These are phyloP conservation scores for Torymus tubicola DNA, from an alignment of 2,888 invertebrate species.

Conservation along the genomic window DNA sequence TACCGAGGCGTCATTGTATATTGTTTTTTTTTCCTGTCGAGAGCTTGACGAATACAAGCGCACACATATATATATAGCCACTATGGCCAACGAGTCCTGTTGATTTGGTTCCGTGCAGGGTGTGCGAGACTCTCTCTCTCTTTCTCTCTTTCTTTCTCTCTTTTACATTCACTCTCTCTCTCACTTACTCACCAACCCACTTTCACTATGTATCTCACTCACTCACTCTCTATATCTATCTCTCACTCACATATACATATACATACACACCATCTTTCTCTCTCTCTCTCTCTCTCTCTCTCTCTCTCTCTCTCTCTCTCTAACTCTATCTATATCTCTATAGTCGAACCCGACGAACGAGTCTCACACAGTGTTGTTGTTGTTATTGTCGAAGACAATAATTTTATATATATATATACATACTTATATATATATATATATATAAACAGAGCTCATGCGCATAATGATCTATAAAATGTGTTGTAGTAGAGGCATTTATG, in stretches of 20 bases:
- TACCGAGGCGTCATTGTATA: conserved; percentile 17
- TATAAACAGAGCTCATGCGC: conserved; percentile 35
- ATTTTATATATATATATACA: no score
- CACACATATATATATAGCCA: conserved; percentile 29
- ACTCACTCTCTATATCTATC: conserved; percentile 1
- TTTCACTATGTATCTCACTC: conserved; percentile 61
- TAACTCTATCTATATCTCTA: not conserved
- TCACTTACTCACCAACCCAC: conserved; percentile 61
- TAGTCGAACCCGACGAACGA: conserved; percentile 4
- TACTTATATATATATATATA: no score
- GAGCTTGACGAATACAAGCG: conserved; percentile 58
- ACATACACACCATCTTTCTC: conserved; percentile 61
- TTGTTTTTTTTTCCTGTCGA: conserved; percentile 46
- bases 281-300: conserved; percentile 48
- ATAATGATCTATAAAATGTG: conserved; percentile 12
- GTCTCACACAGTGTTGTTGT: conserved; percentile 3
- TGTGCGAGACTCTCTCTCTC: conserved; percentile 65
- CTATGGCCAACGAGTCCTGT: conserved; percentile 70
- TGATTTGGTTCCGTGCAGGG: conserved; percentile 77
- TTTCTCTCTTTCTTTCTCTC: conserved; percentile 5
- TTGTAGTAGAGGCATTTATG: conserved; percentile 31
- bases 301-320: conserved; percentile 54
- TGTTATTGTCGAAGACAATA: no score
- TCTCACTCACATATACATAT: not conserved
- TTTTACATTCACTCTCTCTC: not conserved